These are phyloP conservation scores for Elysia chlorotica DNA, from an alignment of 1,140 invertebrate genomes.

Conservation along the genomic window DNA sequence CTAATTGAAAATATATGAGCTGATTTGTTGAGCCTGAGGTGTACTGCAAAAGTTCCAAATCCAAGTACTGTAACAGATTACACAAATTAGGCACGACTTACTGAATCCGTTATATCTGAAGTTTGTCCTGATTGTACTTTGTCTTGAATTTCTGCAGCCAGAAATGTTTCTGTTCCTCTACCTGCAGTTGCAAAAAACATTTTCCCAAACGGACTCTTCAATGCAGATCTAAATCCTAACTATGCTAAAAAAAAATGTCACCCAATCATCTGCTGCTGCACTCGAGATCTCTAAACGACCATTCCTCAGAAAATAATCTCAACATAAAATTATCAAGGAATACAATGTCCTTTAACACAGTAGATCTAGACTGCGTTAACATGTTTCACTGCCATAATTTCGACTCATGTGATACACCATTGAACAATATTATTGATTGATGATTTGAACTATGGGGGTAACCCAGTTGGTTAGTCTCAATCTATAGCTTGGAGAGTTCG, in stretches of 20 bases:
- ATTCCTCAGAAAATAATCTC: background rate
- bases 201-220: background rate
- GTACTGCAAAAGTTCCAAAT: background rate
- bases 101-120: no score
- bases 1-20: no score
- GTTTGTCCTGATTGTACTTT: background rate
- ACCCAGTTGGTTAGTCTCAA: no score
- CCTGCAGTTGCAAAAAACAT: slow-evolving; percentile 19
- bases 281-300: background rate
- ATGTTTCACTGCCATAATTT: no score
- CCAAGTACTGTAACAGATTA: background rate
- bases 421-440: no score
- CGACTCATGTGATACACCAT: no score
- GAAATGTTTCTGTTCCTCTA: slow-evolving; percentile 26
- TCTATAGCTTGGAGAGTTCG: no score
- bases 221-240: background rate
- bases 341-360: background rate
- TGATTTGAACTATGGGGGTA: no score
- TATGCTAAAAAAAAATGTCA: background rate
- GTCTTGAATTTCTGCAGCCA: slow-evolving; percentile 10
- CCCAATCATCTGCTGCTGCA: background rate
- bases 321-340: background rate
- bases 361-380: background rate
- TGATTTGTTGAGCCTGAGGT: no score
- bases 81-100: background rate